Evolutionary conservation across 2,888 invertebrate species (phyloP), one percentile per base, ranked within the genome.

Genomic region (Branchellion lobata): DNA sequence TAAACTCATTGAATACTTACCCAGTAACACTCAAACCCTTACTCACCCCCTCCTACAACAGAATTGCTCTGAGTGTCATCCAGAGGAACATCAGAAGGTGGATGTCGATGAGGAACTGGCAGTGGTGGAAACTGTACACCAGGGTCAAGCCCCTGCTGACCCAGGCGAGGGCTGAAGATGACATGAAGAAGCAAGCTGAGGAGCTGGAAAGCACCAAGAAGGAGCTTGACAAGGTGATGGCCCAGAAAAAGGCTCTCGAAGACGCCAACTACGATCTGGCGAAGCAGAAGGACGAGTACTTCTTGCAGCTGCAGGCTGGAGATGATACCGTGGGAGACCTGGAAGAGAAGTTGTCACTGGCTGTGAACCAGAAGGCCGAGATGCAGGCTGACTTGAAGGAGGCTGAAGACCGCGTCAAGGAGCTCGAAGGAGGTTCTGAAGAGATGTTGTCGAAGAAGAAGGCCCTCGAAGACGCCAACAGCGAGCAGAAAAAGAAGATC

Each of bases 61-160:
- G 92, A 88, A 88, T 96, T 88, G 95, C 96, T 86, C 92, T 98
- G 89, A 94, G 95, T 91, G 93, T 99, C 88, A 95, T 98, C 89
- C 99, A 99, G 91, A 93, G 99, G 89, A 99, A 99, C 91, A 93
- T 99, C 91, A 94, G 98, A 90, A 95, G 96, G 89, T 99, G 98
- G 93, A 92, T 99, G 91, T 93, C 95, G 89, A 92, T 99, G 88
- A 94, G 97, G 89, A 98, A 95, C 90, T 99, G 99, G 99, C 93
- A 95, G 88, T 99, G 99, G 99, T 99, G 96, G 95, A 96, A 96
- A 90, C 90, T 99, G 91, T 99, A 97, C 95, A 94, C 94, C 91
- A 96, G 94, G 91, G 94, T 97, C 92, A 96, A 96, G 91, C 97
- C 99, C 87, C 92, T 99, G 88, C 94, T 99, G 92, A 96, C 96